Percentiles rank a stretch among this genome's conserved stretches.
Evolutionary conservation across 2,113 vertebrate genomes (phyloP).

Genomic region (Anser brachyrhynchus): DNA sequence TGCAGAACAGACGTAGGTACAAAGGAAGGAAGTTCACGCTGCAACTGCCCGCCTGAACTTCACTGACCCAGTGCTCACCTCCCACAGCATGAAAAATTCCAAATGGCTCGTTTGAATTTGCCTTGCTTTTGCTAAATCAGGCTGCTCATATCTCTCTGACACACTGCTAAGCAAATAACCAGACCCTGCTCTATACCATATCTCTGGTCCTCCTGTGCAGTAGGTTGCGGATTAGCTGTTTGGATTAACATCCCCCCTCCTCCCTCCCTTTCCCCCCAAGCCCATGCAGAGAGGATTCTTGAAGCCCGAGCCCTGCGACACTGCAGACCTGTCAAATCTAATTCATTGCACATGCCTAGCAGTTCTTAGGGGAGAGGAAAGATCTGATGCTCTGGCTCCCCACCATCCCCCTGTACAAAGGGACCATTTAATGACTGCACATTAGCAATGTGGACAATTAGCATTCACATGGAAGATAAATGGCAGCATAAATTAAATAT

Average conservation of each 20-base stretch:
- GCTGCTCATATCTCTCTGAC: conserved; percentile 32
- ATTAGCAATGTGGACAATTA: conserved; percentile 76
- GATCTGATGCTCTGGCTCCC: conserved; percentile 48
- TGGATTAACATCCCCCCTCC: conserved; percentile 42
- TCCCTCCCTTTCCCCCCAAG: neutral
- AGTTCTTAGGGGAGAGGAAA: conserved; percentile 68
- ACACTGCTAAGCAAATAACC: conserved; percentile 49
- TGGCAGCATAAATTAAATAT: conserved; percentile 68
- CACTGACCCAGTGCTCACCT: conserved; percentile 16
- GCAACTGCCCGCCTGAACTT: neutral
- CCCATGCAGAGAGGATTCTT: conserved; percentile 32
- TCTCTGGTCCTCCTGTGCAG: conserved; percentile 35
- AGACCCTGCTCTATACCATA: conserved; percentile 16
- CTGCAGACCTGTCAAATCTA: conserved; percentile 67
- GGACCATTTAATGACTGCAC: conserved; percentile 70
- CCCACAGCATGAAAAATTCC: neutral
- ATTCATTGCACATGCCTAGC: conserved; percentile 64
- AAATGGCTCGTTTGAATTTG: conserved; percentile 1
- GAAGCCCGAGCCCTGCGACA: conserved; percentile 20
- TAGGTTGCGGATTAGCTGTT: conserved; percentile 52
- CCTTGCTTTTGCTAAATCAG: conserved; percentile 8
- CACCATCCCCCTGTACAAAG: conserved; percentile 56
- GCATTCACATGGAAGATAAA: conserved; percentile 65
- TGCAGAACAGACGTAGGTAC: neutral
- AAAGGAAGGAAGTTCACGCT: conserved; percentile 52